Evolutionary conservation across 1,140 invertebrate genomes (phyloP).

Genomic region (Eciton burchellii): DNA sequence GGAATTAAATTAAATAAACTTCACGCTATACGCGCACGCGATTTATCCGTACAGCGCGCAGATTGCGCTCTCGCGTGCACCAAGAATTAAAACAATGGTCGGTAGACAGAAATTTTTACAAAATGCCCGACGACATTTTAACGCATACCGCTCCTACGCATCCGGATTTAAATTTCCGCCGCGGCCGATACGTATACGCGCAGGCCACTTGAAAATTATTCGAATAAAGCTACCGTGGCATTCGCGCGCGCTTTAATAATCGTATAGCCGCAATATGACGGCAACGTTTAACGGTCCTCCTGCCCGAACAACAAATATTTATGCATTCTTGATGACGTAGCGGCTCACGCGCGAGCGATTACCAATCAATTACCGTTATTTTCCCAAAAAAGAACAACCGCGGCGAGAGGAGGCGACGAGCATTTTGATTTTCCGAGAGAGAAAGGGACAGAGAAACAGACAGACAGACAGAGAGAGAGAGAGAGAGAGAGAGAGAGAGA

Average conservation of each 20-base stretch:
- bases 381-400: slow-evolving; percentile 58
- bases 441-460: slow-evolving; percentile 21
- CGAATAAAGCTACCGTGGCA: slow-evolving; percentile 73
- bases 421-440: slow-evolving; percentile 29
- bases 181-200: slow-evolving; percentile 55
- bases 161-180: slow-evolving; percentile 72
- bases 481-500: slow-evolving; percentile 15
- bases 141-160: slow-evolving; percentile 45
- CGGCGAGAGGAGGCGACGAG: neutral
- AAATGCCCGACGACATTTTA: slow-evolving; percentile 49
- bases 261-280: slow-evolving; percentile 69
- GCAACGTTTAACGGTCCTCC: slow-evolving; percentile 69
- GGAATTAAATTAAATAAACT: slow-evolving; percentile 49
- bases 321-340: slow-evolving; percentile 75
- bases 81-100: slow-evolving; percentile 53
- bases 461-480: neutral
- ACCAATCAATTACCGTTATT: slow-evolving; percentile 76
- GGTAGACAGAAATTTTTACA: slow-evolving; percentile 34
- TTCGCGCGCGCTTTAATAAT: slow-evolving; percentile 74
- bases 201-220: slow-evolving; percentile 78
- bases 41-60: slow-evolving; percentile 50
- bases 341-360: slow-evolving; percentile 63
- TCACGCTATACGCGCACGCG: slow-evolving; percentile 10
- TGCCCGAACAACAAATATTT: slow-evolving; percentile 77
- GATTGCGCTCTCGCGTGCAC: slow-evolving; percentile 38